phyloP scores from a whole-genome alignment of 2,888 invertebrate genomes.

The Gortyna flavago region DNA sequence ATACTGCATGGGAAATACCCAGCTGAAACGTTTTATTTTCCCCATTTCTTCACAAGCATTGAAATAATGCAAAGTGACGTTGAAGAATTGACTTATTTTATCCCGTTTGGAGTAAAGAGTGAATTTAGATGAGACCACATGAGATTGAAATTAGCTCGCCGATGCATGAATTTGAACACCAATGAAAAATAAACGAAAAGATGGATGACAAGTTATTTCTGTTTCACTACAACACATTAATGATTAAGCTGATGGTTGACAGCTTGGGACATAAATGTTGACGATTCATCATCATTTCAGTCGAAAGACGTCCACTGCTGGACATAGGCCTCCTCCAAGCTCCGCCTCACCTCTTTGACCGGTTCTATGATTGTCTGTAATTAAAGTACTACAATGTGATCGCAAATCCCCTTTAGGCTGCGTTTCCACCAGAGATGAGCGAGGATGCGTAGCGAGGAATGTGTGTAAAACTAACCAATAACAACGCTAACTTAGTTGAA shows the following conservation, averaged over 20 bases:
- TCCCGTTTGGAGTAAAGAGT: background rate
- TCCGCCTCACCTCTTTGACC: background rate
- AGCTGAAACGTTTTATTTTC: slow-evolving; percentile 45
- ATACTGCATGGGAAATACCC: slow-evolving; percentile 39
- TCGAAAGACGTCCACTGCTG: background rate
- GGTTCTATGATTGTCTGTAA: background rate
- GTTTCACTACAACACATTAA: background rate
- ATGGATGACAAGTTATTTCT: background rate
- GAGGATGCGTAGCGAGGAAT: too few relatives aligned
- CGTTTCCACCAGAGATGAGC: too few relatives aligned
- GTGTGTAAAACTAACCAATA: too few relatives aligned
- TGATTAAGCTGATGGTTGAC: background rate
- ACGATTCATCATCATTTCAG: background rate
- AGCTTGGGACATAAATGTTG: background rate
- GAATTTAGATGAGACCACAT: background rate
- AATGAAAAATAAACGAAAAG: background rate
- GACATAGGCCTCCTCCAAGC: background rate
- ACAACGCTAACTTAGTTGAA: too few relatives aligned
- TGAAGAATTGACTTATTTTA: slow-evolving; percentile 52
- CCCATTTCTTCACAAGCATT: slow-evolving; percentile 27
- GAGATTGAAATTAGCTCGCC: background rate
- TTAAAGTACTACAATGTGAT: background rate
- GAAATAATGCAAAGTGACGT: slow-evolving; percentile 54
- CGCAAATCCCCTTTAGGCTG: background rate
- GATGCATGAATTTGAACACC: background rate